Conservation (phyloP, 1,140 invertebrate species). For the Arion vulgaris region DNA sequence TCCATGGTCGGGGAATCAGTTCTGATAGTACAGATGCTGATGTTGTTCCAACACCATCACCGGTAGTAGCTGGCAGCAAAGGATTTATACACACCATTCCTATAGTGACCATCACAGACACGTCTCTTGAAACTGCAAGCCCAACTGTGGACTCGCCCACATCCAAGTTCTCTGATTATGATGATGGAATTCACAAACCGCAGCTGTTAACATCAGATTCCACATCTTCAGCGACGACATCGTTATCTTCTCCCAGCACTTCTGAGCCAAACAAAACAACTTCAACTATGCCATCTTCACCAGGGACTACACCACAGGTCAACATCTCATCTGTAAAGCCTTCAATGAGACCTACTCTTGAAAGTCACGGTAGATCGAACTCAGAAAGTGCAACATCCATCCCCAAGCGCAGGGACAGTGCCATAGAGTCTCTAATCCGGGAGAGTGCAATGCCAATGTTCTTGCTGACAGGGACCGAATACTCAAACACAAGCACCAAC, state of each 20-base stretch:
- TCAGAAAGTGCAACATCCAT: slow-evolving; percentile 24
- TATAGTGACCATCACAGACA: slow-evolving; percentile 35
- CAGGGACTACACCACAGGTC: neutral
- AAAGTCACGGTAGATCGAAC: slow-evolving; percentile 18
- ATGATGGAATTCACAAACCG: neutral
- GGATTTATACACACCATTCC: slow-evolving; percentile 30
- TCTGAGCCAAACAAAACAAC: slow-evolving; percentile 18
- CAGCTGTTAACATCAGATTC: neutral
- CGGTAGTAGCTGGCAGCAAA: slow-evolving; percentile 1
- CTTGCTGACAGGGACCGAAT: slow-evolving; percentile 14
- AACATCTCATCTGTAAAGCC: slow-evolving; percentile 2
- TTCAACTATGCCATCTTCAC: slow-evolving; percentile 10
- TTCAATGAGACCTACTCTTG: slow-evolving; percentile 19
- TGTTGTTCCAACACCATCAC: neutral
- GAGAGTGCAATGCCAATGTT: slow-evolving; percentile 33
- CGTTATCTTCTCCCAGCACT: neutral
- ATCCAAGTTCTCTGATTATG: slow-evolving; percentile 1
- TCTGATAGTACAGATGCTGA: neutral
- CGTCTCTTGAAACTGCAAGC: slow-evolving; percentile 14
- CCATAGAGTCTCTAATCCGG: slow-evolving; percentile 26
- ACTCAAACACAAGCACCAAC: neutral
- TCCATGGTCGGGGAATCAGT: slow-evolving; percentile 38
- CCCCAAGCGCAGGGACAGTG: slow-evolving; percentile 10
- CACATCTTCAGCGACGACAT: neutral
- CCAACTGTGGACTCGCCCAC: slow-evolving; percentile 12